Evolutionary conservation across 1,140 invertebrate genomes (phyloP).

Genomic region (Hydropsyche tenuis): DNA sequence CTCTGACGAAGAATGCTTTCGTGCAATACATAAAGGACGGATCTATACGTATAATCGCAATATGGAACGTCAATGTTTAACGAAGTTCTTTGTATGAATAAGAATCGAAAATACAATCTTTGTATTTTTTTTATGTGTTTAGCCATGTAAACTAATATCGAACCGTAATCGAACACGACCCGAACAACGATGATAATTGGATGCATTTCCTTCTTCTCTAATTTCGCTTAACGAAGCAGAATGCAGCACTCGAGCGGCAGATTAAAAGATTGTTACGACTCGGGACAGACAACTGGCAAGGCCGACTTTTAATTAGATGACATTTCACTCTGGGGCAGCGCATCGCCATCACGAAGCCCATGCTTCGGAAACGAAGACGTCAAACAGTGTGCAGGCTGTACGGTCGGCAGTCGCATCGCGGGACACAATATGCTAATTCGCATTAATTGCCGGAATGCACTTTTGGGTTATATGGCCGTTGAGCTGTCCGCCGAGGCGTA

Average conservation of each 20-base stretch:
- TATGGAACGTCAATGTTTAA: too few species aligned
- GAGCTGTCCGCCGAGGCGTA: background rate
- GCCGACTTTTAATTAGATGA: conserved; percentile 39
- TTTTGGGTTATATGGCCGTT: conserved; percentile 14
- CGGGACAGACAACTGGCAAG: conserved; percentile 3
- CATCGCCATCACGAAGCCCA: conserved; percentile 32
- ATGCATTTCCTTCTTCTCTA: conserved; percentile 31
- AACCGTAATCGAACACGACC: conserved; percentile 6
- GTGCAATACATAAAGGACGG: too few species aligned
- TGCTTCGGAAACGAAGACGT: conserved; percentile 22
- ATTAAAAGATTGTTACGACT: conserved; percentile 32
- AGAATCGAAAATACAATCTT: too few species aligned
- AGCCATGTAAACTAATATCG: background rate
- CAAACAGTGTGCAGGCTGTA: conserved; percentile 9
- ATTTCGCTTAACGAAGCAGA: conserved; percentile 31
- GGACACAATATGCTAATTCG: conserved; percentile 35
- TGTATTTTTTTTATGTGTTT: background rate
- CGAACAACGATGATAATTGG: conserved; percentile 22
- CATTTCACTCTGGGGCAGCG: conserved; percentile 28
- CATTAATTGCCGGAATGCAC: conserved; percentile 35
- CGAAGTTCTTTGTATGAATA: too few species aligned
- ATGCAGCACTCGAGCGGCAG: background rate
- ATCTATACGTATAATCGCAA: too few species aligned
- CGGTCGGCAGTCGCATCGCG: background rate
- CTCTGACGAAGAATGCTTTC: too few species aligned